Base-by-base conservation (phyloP, 1,140 invertebrate genomes). In the Antheraea pernyi region DNA sequence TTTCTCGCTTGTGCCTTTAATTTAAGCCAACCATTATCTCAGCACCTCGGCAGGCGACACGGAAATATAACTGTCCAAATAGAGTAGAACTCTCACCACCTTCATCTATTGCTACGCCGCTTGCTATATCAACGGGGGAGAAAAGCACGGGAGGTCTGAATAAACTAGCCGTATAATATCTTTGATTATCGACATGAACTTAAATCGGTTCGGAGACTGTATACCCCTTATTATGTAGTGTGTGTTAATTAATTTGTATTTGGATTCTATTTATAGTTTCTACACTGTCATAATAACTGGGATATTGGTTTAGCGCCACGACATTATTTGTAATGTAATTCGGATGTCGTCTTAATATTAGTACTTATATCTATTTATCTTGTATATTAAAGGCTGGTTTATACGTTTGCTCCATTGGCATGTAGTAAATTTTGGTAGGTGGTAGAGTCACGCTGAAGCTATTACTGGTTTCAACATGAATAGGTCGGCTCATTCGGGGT, bases 11-110 rank as follows among this genome's bases (percentile, higher is more conserved):
- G 13, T 6, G 67, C 64, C 73, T 67, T 37, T 75, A 60, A 75
- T 75, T 84, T 76, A 73, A 13, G 73, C 81, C 80, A 81, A 72
- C 65, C 69, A 59, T 58, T 70, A 74, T 74, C 69, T 79, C 81
- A 22, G 19, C 79, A 76, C 72, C 61, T 71, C 69, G 77, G 79
- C 76, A 77, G 76, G 80, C 80, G 78, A 78, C 76, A 79, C 80
- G 82, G 85, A 89, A 88, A 89, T 86, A 86, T 86, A 83, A 71
- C 80, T 80, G 83, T 81, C 87, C 83, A 86, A 82, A 78, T 65
- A 83, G 71, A 82, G 79, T 76, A 84, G 87, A 84, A 59, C 82
- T 71, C 70, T 64, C 68, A 76, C 71, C 67, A 80, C 80, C 83
- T 87, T 85, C 78, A 84, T 80, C 76, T 78, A 73, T 48, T 67